Conservation (phyloP, 2,113 vertebrate species). For the Malurus melanocephalus region DNA sequence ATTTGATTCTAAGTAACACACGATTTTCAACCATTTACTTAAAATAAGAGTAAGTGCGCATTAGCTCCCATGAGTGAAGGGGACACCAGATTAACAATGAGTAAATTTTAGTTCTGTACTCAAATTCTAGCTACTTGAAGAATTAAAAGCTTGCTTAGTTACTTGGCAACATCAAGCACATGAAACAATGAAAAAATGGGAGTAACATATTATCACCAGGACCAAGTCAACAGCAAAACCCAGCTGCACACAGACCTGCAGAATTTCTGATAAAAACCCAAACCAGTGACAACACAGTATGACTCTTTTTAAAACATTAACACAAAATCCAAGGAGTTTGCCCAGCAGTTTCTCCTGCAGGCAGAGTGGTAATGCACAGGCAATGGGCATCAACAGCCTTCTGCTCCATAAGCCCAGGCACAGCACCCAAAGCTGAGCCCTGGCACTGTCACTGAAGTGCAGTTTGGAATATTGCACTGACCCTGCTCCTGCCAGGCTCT, state of each 20-base stretch:
- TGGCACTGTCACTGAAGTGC: background rate
- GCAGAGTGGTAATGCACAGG: background rate
- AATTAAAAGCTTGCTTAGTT: background rate
- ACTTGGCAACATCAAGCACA: background rate
- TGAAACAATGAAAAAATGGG: background rate
- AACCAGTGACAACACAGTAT: background rate
- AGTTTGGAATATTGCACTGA: background rate
- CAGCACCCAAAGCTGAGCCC: background rate
- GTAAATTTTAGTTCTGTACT: background rate
- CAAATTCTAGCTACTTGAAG: background rate
- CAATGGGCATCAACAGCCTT: background rate
- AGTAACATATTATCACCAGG: background rate
- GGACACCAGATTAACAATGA: background rate
- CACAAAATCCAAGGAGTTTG: background rate
- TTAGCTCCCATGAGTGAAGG: background rate
- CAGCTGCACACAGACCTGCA: background rate
- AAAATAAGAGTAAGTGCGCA: background rate
- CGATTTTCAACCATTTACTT: background rate
- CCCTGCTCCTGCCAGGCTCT: background rate
- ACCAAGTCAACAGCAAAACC: background rate
- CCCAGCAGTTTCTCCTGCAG: background rate
- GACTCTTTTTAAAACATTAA: fast-evolving
- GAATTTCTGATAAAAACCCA: background rate
- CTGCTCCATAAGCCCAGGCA: fast-evolving
- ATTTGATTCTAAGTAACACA: background rate